These are phyloP conservation scores for Lepus townsendii DNA, from an alignment of 2,797 vertebrate species.

Conservation along the genomic window DNA sequence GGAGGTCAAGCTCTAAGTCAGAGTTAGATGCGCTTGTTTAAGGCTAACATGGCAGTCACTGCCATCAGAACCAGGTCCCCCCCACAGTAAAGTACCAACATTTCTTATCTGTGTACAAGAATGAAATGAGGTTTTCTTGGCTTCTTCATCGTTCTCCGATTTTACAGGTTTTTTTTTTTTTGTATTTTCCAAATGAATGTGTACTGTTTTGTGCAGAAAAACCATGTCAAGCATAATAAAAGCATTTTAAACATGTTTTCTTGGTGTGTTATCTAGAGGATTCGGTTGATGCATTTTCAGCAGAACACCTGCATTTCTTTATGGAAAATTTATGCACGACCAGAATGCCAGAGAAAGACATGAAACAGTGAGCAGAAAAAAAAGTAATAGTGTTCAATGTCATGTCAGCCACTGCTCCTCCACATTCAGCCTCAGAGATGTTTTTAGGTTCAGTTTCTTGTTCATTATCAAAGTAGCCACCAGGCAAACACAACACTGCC, in stretches of 20 bases:
- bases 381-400: neutral
- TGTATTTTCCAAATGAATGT: constrained; percentile 36
- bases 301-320: constrained; percentile 58
- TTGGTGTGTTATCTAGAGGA: constrained; percentile 4
- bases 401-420: neutral
- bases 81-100: neutral
- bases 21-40: neutral
- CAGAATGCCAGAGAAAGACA: neutral
- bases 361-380: constrained; percentile 17
- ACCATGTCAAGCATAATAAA: constrained; percentile 1
- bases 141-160: neutral
- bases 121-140: constrained; percentile 45
- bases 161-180: neutral
- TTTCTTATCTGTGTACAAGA: neutral
- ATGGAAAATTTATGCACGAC: neutral
- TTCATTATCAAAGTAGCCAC: neutral
- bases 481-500: constrained; percentile 13
- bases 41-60: neutral
- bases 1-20: neutral
- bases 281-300: constrained; percentile 43
- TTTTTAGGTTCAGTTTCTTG: neutral
- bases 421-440: neutral
- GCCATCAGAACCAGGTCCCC: neutral
- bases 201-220: constrained; percentile 13
- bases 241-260: constrained; percentile 36